Base-by-base conservation (phyloP, 2,888 invertebrate genomes). In the Tridacna crocea region DNA sequence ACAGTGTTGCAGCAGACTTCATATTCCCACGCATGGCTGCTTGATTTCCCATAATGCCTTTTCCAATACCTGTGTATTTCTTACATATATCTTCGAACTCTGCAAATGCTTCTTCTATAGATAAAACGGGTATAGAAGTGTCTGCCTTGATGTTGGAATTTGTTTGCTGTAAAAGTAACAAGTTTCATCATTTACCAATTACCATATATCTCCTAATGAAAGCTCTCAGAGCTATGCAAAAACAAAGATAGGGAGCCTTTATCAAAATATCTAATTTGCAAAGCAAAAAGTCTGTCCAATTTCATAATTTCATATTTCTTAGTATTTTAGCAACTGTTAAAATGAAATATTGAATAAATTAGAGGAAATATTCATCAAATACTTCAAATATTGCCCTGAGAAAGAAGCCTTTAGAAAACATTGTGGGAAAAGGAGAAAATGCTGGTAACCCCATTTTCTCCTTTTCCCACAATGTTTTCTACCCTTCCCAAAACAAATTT, bases 11-110 rank as follows among this genome's bases (percentile, higher is more conserved):
- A 15, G 92, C 92, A 17, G 80, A 72, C 24, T 82, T 82, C 87
- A 90, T 83, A 75, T 92, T 83, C 15, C 91, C 90, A 58, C 74
- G 73, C 17, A 78, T 63, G 15, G 89, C 90, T 12, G 88, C 84
- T 36, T 86, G 81, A 3, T 88, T 63, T n/a, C 90, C 92, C 61
- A 88, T 84, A n/a, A 92, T 83, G 24, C 88, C 89, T 73, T 88
- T 88, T 0, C 88, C 91, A 13, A 84, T 74, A 10, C 90, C 90
- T 12, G 86, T 83, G 79, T 92, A 92, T 55, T 88, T 88, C 22
- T 83, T 82, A 73, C 91, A 91, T 11, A 91, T 79, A 22, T 77
- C 72, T 73, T 90, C 84, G 82, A 92, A 92, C 36, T 92, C 88
- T 66, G 83, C 76, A 85, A 91, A 84, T 0, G 88, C 90, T 24